phyloP scores from a whole-genome alignment of 2,888 invertebrate genomes.

The Acrobasis suavella region DNA sequence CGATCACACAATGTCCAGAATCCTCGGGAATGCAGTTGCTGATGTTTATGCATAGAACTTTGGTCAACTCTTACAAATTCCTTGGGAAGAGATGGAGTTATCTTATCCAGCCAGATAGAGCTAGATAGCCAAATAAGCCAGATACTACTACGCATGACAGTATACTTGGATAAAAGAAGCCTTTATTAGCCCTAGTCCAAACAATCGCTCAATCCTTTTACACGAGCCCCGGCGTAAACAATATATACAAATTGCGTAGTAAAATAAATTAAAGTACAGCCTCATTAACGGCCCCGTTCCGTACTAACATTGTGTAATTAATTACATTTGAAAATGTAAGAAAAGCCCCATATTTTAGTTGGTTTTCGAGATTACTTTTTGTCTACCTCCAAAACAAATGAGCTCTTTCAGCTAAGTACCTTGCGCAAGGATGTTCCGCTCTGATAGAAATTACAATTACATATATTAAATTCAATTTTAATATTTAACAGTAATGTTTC shows the following conservation, averaged over 20 bases:
- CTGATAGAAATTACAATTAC: not conserved
- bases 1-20: no score
- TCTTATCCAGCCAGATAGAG: no score
- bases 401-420: not conserved
- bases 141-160: no score
- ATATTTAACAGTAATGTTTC: no score
- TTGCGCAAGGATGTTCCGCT: not conserved
- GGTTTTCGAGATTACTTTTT: constrained; percentile 18
- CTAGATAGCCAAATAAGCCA: no score
- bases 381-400: constrained; percentile 15
- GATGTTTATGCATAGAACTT: no score
- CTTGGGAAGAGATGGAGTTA: no score
- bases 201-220: constrained; percentile 12
- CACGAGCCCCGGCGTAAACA: constrained; percentile 32
- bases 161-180: no score
- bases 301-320: constrained; percentile 46
- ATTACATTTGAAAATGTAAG: constrained; percentile 56
- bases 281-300: constrained; percentile 49
- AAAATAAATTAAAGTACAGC: constrained; percentile 52
- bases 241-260: constrained; percentile 49
- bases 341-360: constrained; percentile 38
- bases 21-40: no score
- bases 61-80: no score
- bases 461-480: no score
- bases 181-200: no score